Percentiles rank a stretch among this genome's conserved stretches.
Conservation (phyloP, 2,113 vertebrate species). For the Marmota monax region DNA sequence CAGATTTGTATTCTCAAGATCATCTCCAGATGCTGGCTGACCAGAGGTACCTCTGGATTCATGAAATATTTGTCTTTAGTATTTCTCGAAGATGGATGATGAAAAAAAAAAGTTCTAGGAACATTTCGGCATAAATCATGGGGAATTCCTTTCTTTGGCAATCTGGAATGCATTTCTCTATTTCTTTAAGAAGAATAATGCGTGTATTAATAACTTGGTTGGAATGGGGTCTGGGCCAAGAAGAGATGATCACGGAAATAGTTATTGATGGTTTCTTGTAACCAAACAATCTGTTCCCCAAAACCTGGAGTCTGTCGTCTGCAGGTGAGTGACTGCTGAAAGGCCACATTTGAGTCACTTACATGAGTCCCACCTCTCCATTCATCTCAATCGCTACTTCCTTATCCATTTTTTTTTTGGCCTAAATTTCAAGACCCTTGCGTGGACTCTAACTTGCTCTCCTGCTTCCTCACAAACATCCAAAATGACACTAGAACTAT, state of each 20-base stretch:
- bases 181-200: constrained; percentile 84
- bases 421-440: neutral
- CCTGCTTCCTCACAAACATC: neutral
- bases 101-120: constrained; percentile 69
- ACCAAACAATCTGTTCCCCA: constrained; percentile 66
- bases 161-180: constrained; percentile 82
- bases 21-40: constrained; percentile 83
- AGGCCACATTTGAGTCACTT: constrained; percentile 52
- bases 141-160: constrained; percentile 80
- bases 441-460: neutral
- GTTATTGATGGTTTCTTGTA: constrained; percentile 79
- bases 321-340: constrained; percentile 55
- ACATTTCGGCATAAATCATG: constrained; percentile 79
- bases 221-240: constrained; percentile 70
- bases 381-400: neutral
- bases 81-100: constrained; percentile 82
- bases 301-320: constrained; percentile 75
- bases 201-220: constrained; percentile 79
- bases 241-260: constrained; percentile 75
- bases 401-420: neutral
- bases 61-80: constrained; percentile 82
- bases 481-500: neutral
- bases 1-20: constrained; percentile 81
- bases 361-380: neutral
- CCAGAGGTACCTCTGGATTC: constrained; percentile 81